phyloP scores from a whole-genome alignment of 1,140 invertebrate species.

The Drosophila aff. region DNA sequence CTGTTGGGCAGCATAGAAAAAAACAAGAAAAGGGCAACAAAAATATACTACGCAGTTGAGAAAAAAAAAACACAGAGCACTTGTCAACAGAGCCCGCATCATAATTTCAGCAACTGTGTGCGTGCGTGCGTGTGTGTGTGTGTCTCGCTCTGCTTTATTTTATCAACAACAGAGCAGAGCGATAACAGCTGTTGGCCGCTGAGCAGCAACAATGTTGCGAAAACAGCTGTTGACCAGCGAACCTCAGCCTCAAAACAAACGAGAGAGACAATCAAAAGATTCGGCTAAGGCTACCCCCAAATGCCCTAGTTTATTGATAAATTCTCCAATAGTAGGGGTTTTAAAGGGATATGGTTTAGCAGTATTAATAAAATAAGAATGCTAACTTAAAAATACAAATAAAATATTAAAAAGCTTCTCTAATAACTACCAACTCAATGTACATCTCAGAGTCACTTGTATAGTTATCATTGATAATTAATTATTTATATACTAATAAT shows the following conservation, averaged over 20 bases:
- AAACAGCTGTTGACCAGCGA: constrained; percentile 69
- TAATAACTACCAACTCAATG: neutral
- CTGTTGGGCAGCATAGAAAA: constrained; percentile 60
- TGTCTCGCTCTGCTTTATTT: constrained; percentile 33
- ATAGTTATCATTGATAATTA: neutral
- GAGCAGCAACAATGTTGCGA: constrained; percentile 72
- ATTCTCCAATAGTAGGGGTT: neutral
- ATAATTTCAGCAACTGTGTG: constrained; percentile 21
- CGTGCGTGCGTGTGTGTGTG: constrained; percentile 21
- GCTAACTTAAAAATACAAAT: neutral
- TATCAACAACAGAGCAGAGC: constrained; percentile 64
- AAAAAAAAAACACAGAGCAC: constrained; percentile 62
- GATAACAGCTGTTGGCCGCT: constrained; percentile 69
- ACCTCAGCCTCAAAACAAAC: constrained; percentile 42
- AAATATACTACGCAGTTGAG: constrained; percentile 73
- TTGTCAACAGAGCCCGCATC: constrained; percentile 74
- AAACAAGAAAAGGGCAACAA: constrained; percentile 25
- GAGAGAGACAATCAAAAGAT: constrained; percentile 10
- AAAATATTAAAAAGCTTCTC: neutral
- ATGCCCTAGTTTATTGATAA: no score
- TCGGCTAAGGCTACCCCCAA: neutral
- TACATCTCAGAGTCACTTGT: neutral
- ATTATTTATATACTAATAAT: neutral
- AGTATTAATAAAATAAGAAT: no score
- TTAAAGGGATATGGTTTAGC: neutral